A percentile compares a stretch with the other conserved stretches of the same genome.
Conservation (phyloP, 2,113 vertebrate genomes). For the Ramphastos sulfuratus region DNA sequence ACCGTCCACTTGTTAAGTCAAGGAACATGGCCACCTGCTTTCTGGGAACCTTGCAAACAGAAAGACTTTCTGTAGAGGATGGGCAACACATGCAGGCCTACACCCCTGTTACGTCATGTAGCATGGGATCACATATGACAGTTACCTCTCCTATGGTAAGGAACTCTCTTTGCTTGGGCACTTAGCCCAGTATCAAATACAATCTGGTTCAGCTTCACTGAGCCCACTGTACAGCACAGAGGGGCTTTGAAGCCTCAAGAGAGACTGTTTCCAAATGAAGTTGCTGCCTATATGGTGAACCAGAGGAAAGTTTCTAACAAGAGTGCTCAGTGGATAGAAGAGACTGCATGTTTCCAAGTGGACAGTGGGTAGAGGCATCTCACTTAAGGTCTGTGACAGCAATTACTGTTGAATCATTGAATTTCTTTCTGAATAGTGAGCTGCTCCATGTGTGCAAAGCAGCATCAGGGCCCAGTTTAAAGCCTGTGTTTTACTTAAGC, state of each 20-base stretch:
- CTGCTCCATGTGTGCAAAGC: not conserved
- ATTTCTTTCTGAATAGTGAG: not conserved
- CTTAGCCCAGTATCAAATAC: conserved; percentile 14
- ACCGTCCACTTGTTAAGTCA: not conserved
- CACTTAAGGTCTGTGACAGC: not conserved
- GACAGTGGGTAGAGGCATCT: not conserved
- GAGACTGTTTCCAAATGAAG: not conserved
- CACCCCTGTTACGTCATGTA: conserved; percentile 12
- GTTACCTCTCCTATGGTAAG: not conserved
- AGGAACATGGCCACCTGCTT: not conserved
- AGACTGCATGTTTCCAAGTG: not conserved
- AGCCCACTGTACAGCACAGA: not conserved
- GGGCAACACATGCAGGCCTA: not conserved
- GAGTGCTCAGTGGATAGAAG: not conserved
- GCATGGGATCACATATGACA: not conserved
- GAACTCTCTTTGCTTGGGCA: conserved; percentile 1
- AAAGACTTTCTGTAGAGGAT: not conserved
- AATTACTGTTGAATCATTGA: not conserved
- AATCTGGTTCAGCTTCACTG: not conserved
- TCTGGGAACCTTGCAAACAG: not conserved
- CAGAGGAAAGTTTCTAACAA: not conserved
- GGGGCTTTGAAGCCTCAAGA: not conserved
- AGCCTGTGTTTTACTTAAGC: not conserved
- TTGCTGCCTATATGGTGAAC: not conserved
- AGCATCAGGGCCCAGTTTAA: not conserved